Evolutionary conservation across 2,888 invertebrate species (phyloP), one percentile per base, ranked within the genome.

Genomic region (Phoenoteleia sp.): DNA sequence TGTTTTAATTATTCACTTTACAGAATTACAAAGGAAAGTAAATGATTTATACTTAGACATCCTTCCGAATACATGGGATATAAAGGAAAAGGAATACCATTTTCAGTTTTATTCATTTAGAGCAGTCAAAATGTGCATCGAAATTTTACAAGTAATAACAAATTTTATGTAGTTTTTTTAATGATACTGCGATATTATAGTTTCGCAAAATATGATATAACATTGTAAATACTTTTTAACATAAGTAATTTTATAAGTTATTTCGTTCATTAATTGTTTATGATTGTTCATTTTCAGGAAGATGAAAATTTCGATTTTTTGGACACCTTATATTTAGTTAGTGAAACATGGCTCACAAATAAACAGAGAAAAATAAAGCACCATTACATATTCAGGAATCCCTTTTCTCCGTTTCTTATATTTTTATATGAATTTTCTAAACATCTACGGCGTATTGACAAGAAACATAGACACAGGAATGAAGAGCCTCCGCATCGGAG

Each of bases 351-450:
- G 60, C 25, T 60, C 21, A 11, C 2, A 23, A 13, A 15, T 3
- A 60, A 60, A 9, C 39, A 60, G 13, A 39, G 39, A 42, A 42
- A 60, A 15, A 39, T 60, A 2, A 60, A 42, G 23, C 36, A 39
- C 6, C 7, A 15, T 23, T 60, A 39, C 15, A 39, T 1, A 19
- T 39, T 6, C 36, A 60, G 42, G 42, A 60, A 60, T 23, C 60
- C 60, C 0, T 60, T 39, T 25, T 60, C 60, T n/a, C 39, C 60
- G 6, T 60, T 60, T 60, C 2, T 60, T 9, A 15, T 60, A 23
- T 60, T 60, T 42, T 39, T 60, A 23, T 13, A 39, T 1, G 39
- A 36, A 21, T 60, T 60, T 17, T 21, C 60, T 3, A 23, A 39
- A 3, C 21, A 42, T 7, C n/a, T 60, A 15, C 21, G 42, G n/a